These are phyloP conservation scores for Scaptomyza pallida DNA, from an alignment of 1,140 invertebrate species.

Conservation along the genomic window DNA sequence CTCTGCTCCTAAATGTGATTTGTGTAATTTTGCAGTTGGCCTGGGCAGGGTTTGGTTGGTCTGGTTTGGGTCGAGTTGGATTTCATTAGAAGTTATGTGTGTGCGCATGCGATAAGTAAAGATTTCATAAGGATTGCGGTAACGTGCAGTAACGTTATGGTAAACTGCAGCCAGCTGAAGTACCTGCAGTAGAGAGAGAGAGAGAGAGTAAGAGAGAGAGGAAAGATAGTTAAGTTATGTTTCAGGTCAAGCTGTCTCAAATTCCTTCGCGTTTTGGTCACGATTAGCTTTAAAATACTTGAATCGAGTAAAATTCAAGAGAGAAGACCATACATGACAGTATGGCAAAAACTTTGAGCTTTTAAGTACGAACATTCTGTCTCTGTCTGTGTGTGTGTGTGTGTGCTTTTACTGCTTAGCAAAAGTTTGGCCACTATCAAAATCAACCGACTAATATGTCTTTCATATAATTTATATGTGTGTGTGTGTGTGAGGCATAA, in stretches of 20 bases:
- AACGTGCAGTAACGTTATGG: neutral
- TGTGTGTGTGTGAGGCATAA: slow-evolving; percentile 55
- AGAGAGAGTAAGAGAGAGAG: too few species aligned
- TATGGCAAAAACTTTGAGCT: too few species aligned
- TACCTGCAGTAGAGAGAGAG: neutral
- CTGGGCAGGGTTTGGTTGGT: too few species aligned
- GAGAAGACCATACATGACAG: too few species aligned
- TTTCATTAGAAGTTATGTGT: slow-evolving; percentile 27
- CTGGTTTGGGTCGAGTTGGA: neutral
- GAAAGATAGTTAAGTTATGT: too few species aligned
- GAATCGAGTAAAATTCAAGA: too few species aligned
- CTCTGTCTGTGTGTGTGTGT: neutral
- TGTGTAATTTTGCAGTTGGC: slow-evolving; percentile 41
- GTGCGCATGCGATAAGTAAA: neutral
- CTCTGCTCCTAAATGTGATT: slow-evolving; percentile 46
- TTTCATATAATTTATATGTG: slow-evolving; percentile 57
- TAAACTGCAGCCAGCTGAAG: slow-evolving; percentile 19
- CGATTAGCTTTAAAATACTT: too few species aligned
- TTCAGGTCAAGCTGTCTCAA: too few species aligned
- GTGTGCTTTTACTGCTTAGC: slow-evolving; percentile 36
- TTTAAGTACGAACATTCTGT: neutral
- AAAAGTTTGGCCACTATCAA: slow-evolving; percentile 52
- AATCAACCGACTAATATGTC: slow-evolving; percentile 55
- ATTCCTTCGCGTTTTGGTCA: too few species aligned
- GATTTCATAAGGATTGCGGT: slow-evolving; percentile 5